A percentile compares a stretch with the other conserved stretches of the same genome.
These are phyloP conservation scores for Trilocha varians DNA, from an alignment of 2,888 invertebrate species.

Conservation along the genomic window DNA sequence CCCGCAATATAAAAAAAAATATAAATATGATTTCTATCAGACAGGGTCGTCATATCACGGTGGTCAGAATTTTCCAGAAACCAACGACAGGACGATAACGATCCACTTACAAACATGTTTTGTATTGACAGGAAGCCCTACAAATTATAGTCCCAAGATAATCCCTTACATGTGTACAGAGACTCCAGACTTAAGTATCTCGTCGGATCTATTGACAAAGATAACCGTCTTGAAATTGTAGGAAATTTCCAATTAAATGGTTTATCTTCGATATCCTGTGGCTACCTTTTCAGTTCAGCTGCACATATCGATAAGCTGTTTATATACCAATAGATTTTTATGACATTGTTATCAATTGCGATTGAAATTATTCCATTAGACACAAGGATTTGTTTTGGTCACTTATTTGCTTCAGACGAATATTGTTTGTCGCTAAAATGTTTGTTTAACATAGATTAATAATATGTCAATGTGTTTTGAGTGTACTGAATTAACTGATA, in stretches of 20 bases:
- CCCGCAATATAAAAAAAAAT: too few relatives aligned
- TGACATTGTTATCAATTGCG: not conserved
- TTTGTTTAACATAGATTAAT: too few relatives aligned
- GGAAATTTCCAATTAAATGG: conserved; percentile 13
- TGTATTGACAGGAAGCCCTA: conserved; percentile 22
- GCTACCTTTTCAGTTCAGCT: too few relatives aligned
- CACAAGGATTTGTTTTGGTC: not conserved
- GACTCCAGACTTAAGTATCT: conserved; percentile 10
- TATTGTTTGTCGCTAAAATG: too few relatives aligned
- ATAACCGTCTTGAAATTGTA: conserved; percentile 11
- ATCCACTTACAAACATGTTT: conserved; percentile 33
- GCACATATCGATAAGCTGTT: not conserved
- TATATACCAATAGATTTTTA: not conserved
- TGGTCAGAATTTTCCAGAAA: conserved; percentile 54
- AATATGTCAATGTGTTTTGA: too few relatives aligned
- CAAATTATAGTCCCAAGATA: conserved; percentile 11
- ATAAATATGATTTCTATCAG: conserved; percentile 15
- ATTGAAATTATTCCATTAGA: not conserved
- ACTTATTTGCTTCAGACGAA: not conserved
- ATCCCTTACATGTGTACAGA: conserved; percentile 9
- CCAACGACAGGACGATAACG: conserved; percentile 36
- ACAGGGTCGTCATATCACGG: conserved; percentile 23
- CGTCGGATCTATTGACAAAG: conserved; percentile 8
- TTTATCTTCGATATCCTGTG: too few relatives aligned
- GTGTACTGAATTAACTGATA: too few relatives aligned